These are phyloP conservation scores for Bolinopsis microptera DNA, from an alignment of 37 sponge, comb jelly and placozoan genomes.

Conservation along the genomic window DNA sequence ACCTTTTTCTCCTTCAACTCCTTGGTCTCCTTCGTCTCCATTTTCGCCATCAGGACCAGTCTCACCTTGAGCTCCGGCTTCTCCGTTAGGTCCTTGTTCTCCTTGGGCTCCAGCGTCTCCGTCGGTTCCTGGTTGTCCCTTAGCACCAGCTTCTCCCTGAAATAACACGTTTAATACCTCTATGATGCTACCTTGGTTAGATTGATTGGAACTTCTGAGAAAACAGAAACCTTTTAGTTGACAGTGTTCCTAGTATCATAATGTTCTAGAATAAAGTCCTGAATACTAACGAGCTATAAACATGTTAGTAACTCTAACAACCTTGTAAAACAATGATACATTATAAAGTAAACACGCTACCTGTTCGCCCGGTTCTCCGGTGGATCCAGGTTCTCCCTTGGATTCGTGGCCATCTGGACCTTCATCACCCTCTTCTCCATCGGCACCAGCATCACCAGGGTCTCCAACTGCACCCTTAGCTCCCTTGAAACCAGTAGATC, in stretches of 20 bases:
- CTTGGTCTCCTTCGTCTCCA: conserved; percentile 3
- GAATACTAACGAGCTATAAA: too few species aligned
- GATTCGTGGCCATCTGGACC: neutral
- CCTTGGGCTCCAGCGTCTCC: conserved; percentile 67
- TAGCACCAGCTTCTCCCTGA: conserved; percentile 26
- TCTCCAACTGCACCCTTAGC: conserved; percentile 61
- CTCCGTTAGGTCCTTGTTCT: conserved; percentile 19
- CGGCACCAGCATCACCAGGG: conserved; percentile 42
- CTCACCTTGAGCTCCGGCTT: conserved; percentile 28
- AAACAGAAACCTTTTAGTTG: too few species aligned
- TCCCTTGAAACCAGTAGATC: conserved; percentile 67
- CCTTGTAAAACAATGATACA: too few species aligned
- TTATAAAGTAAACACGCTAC: too few species aligned
- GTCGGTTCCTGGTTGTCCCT: conserved; percentile 34
- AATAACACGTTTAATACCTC: too few species aligned
- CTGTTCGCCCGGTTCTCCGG: conserved; percentile 58
- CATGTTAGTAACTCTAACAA: too few species aligned
- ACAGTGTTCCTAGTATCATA: too few species aligned
- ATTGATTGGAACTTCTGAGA: too few species aligned
- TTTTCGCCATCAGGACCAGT: conserved; percentile 29
- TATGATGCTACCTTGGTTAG: too few species aligned
- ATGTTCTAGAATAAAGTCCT: too few species aligned
- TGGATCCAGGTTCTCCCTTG: neutral
- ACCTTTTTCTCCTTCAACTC: conserved; percentile 1
- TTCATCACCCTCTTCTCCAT: conserved; percentile 53